These are phyloP conservation scores for Tenodera sinensis DNA, from an alignment of 2,888 invertebrate genomes.

Conservation along the genomic window DNA sequence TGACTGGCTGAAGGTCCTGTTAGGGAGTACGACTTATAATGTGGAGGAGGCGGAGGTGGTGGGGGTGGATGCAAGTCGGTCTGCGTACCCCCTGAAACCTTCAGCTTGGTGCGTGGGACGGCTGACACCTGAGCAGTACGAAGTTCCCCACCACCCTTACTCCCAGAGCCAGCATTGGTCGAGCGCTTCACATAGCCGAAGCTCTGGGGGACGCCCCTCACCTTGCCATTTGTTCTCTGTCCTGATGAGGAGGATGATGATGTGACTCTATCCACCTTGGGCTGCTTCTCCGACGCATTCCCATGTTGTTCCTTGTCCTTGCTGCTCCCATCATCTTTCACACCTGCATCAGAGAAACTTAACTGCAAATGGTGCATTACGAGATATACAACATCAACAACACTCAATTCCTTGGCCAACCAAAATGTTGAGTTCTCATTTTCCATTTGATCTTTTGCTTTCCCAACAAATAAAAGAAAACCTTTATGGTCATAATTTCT, in stretches of 20 bases:
- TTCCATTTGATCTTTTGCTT: no score
- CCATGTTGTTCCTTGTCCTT: slow-evolving; percentile 31
- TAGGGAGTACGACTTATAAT: slow-evolving; percentile 80
- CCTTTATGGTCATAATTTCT: no score
- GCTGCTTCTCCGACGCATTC: slow-evolving; percentile 18
- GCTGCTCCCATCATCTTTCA: slow-evolving; percentile 35
- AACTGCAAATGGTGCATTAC: no score
- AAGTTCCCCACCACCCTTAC: slow-evolving; percentile 48
- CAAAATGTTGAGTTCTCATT: no score
- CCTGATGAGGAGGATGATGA: slow-evolving; percentile 21
- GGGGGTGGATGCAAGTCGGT: slow-evolving; percentile 61
- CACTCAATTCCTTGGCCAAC: no score
- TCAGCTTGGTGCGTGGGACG: slow-evolving; percentile 74
- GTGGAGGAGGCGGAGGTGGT: slow-evolving; percentile 25
- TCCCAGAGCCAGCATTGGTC: slow-evolving; percentile 50
- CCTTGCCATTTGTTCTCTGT: slow-evolving; percentile 47
- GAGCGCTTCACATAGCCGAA: slow-evolving; percentile 78
- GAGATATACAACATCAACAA: no score
- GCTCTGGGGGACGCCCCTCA: slow-evolving; percentile 70
- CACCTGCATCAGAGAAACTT: slow-evolving; percentile 19
- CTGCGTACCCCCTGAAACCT: slow-evolving; percentile 87
- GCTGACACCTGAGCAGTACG: slow-evolving; percentile 80
- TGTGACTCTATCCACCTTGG: slow-evolving; percentile 23
- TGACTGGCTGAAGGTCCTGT: slow-evolving; percentile 83
- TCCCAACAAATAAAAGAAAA: no score